Evolutionary conservation across 2,888 invertebrate genomes (phyloP), one percentile per base, ranked within the genome.

Genomic region (Ptilodon capucinus): DNA sequence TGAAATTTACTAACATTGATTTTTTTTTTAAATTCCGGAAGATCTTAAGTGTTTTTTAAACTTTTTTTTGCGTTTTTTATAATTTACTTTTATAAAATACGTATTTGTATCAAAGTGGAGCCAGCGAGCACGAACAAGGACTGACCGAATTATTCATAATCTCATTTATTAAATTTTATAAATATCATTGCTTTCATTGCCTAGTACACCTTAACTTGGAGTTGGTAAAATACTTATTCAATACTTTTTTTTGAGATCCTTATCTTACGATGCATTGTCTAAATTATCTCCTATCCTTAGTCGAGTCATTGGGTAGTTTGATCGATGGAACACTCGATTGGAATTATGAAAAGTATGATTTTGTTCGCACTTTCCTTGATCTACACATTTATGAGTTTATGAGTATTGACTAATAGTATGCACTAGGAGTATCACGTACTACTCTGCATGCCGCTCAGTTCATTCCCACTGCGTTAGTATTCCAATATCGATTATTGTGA

Each of bases 201-300:
- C 81, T 85, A 84, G 79, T 84, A 83, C 81, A 79, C 70, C 83
- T 81, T 85, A 84, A 76, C 79, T 70, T 82, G 82, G 79, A 80
- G 84, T 86, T 82, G 86, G 85, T 89, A 89, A 89, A 91, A 89
- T 89, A 89, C 90, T 90, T 89, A 90, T 77, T 81, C 82, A 89
- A 88, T 90, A 89, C 89, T 86, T 83, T 76, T 72, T 73, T 72
- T 86, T 84, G 84, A 88, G 86, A 88, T 76, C 81, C 75, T 80
- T 86, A 88, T 87, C 87, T 88, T 88, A 89, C 87, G 81, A 84
- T 82, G 88, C 88, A 84, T 82, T 84, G 67, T 79, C 86, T 88
- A 88, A 64, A 82, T 84, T 85, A 86, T 79, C 79, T 67, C 65
- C 86, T 88, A 88, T 68, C 70, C 79, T 87, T 84, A 86, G 67